Percentiles rank a stretch among this genome's conserved stretches.
phyloP scores from a whole-genome alignment of 2,113 vertebrate genomes.

The Oriolus oriolus region DNA sequence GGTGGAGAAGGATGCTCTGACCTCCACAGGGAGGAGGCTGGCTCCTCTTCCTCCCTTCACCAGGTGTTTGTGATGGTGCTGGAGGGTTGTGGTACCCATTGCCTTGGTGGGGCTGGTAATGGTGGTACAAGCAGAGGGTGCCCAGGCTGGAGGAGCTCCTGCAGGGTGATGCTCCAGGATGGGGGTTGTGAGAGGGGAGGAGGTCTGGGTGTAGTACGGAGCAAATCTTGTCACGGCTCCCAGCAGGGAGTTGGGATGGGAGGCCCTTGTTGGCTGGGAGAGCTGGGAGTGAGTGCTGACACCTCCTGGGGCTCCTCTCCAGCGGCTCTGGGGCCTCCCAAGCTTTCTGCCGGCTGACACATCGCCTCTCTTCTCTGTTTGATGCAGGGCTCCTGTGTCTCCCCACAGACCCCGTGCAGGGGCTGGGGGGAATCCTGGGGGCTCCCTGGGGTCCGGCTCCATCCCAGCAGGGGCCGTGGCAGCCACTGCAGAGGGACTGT shows the following conservation, averaged over 20 bases:
- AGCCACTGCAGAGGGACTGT: background rate
- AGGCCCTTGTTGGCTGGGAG: background rate
- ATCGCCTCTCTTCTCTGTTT: background rate
- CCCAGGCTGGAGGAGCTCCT: background rate
- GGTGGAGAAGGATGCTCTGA: background rate
- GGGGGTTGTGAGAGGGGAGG: background rate
- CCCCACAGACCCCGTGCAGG: background rate
- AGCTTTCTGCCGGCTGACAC: background rate
- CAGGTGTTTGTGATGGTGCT: background rate
- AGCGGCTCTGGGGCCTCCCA: background rate
- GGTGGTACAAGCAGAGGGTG: background rate
- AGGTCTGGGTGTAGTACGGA: background rate
- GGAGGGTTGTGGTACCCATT: background rate
- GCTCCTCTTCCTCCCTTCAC: background rate
- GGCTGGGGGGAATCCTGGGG: background rate
- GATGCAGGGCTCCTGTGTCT: background rate
- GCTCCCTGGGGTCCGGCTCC: background rate
- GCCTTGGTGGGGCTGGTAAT: background rate
- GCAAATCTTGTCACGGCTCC: background rate
- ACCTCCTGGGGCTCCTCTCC: background rate
- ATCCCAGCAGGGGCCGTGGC: accelerated
- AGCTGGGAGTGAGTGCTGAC: background rate
- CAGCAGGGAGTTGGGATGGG: background rate
- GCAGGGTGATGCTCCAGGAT: background rate
- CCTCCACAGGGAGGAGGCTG: background rate